Evolutionary conservation across 2,888 invertebrate species (phyloP), one percentile per base, ranked within the genome.

Genomic region (Galerucella nymphaeae): DNA sequence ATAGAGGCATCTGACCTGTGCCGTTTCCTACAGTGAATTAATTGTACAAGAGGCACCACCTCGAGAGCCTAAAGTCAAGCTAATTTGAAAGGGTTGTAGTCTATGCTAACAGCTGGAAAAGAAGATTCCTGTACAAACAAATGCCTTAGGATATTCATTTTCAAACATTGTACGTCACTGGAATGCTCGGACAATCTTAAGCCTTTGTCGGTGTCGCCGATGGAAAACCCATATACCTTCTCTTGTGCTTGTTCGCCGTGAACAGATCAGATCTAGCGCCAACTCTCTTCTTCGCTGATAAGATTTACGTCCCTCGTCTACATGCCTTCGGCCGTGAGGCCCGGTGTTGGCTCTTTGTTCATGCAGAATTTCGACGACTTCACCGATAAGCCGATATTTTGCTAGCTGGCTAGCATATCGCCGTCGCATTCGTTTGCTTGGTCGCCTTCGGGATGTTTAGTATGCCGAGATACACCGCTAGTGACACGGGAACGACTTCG

Each of bases 151-250:
- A 10, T 16, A 8, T 9, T 5, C 0, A 9, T 53, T 9, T 8
- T 53, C 16, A 53, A n/a, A 53, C 18, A n/a, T 53, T 18, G 57
- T 59, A 64, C 71, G 71, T 45, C 71, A 53, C 65, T 71, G 71
- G 42, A 38, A 20, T 73, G 73, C 73, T 72, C 72, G 77, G 77
- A 76, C 76, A 76, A 73, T 76, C 75, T 76, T 75, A 74, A 72
- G 76, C 73, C 75, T 72, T 70, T 68, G 55, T 62, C 61, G 41
- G 61, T 16, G 58, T 58, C 58, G 61, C 55, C 62, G 41, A 61
- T 70, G 65, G 63, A 63, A 16, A 71, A 72, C 73, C 65, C 61
- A 66, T 73, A 66, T 73, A 73, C 73, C 70, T 73, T 73, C 69
- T 70, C 73, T 30, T 59, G 45, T 55, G 67, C 50, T 63, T 63